Evolutionary conservation across 2,113 vertebrate genomes (phyloP), one percentile per base, ranked within the genome.

Genomic region (Scomber japonicus): DNA sequence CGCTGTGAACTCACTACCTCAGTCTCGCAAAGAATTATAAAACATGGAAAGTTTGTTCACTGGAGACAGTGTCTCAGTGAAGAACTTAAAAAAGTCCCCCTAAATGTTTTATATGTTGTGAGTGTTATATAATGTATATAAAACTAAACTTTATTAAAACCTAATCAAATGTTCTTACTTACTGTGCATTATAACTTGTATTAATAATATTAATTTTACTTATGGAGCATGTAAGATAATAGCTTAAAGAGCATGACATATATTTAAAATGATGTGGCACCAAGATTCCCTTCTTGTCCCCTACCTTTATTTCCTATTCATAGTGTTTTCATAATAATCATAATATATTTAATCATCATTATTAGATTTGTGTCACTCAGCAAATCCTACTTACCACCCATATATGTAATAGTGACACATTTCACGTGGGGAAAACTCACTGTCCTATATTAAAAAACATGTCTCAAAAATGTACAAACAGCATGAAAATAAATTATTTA

Each of bases 1-100:
- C 51, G 71, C 81, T 40, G 35, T 82, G 64, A 84, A 76, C 70
- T 78, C 87, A 76, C 69, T 68, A 61, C 46, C 21, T 65, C 64
- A 75, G 62, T 44, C 40, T 64, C 53, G 54, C 11, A 11, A 7
- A 31, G 44, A 21, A 54, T 0, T 12, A 79, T 50, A 49, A 74
- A 35, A 7, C 8, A 2, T 8, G 57, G 30, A 3, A 40, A 40
- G 7, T 40, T 24, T 71, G 24, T 45, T 51, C 7, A 0, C 50
- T 0, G 16, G 24, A 59, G 49, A 46, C 19, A 60, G 45, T 55
- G 13, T 61, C 53, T 64, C 68, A 31, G 48, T 67, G 24, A 9
- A 21, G 12, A 54, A 55, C 45, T 68, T 56, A 2, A 50, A 63
- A 63, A 51, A 11, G 0, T 50, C 19, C 15, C 21, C 35, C 11